These are phyloP conservation scores for Agrilus cyanescens DNA, from an alignment of 2,888 invertebrate genomes.

Conservation along the genomic window DNA sequence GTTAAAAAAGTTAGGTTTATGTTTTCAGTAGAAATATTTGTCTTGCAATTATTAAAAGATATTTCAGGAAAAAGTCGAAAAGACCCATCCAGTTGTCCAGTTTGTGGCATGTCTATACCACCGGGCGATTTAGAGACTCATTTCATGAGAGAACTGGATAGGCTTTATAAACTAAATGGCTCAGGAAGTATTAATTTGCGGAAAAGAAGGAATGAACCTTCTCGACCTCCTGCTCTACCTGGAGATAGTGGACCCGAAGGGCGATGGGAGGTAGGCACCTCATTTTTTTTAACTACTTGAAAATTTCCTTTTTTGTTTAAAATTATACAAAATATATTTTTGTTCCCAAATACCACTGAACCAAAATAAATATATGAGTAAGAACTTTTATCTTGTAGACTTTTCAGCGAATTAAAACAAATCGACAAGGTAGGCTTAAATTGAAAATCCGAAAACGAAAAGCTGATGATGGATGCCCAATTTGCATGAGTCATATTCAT, in stretches of 20 bases:
- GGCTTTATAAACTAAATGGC: conserved; percentile 48
- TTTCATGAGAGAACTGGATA: conserved; percentile 56
- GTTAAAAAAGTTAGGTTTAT: neutral
- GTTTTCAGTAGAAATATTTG: conserved; percentile 6
- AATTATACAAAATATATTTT: too few species aligned
- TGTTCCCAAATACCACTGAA: too few species aligned
- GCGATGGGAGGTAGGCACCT: conserved; percentile 48
- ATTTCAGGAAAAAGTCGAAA: conserved; percentile 29
- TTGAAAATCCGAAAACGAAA: conserved; percentile 56
- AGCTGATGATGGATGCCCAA: conserved; percentile 53
- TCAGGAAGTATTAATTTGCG: conserved; percentile 36
- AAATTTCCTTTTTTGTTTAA: neutral
- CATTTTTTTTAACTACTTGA: neutral
- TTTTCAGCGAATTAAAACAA: conserved; percentile 57
- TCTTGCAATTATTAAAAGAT: conserved; percentile 21
- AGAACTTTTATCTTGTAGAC: conserved; percentile 37
- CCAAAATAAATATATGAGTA: too few species aligned
- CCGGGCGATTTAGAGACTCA: conserved; percentile 56
- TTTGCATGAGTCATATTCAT: conserved; percentile 46
- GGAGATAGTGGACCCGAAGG: conserved; percentile 44
- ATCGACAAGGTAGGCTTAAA: conserved; percentile 54
- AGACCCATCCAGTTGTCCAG: conserved; percentile 46
- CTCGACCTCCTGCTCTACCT: conserved; percentile 32
- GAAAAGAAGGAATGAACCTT: conserved; percentile 32
- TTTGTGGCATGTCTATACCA: conserved; percentile 56